phyloP scores from a whole-genome alignment of 2,888 invertebrate genomes.

The Agapetus fuscipes region DNA sequence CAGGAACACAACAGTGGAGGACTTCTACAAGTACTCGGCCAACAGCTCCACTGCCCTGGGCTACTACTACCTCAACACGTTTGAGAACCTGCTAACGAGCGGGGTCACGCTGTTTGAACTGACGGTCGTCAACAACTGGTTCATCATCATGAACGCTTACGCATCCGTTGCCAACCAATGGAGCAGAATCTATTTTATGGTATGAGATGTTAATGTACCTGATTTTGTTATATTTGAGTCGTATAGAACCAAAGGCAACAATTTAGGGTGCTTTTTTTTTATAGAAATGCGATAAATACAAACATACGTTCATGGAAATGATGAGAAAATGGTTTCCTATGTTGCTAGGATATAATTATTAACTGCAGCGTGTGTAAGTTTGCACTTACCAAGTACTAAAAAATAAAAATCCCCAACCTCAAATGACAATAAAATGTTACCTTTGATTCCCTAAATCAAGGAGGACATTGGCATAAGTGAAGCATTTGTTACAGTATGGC shows the following conservation, averaged over 20 bases:
- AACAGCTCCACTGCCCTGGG: slow-evolving; percentile 61
- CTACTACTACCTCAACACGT: slow-evolving; percentile 83
- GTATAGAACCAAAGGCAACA: too few relatives aligned
- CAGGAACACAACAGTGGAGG: slow-evolving; percentile 77
- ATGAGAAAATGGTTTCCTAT: too few relatives aligned
- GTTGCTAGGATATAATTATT: too few relatives aligned
- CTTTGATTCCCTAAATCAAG: too few relatives aligned
- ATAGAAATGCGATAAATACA: not conserved
- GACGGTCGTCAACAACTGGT: slow-evolving; percentile 90
- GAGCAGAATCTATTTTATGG: slow-evolving; percentile 78
- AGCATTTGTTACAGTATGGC: too few relatives aligned
- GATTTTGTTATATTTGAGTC: too few relatives aligned
- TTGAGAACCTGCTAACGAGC: slow-evolving; percentile 66
- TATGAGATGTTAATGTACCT: too few relatives aligned
- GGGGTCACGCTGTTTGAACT: slow-evolving; percentile 80
- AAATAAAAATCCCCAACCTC: too few relatives aligned
- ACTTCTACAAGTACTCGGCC: slow-evolving; percentile 63
- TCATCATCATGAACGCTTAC: slow-evolving; percentile 83
- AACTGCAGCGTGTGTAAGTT: too few relatives aligned
- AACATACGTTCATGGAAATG: not conserved
- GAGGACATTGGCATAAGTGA: too few relatives aligned
- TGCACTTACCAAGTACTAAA: too few relatives aligned
- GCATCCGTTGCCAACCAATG: slow-evolving; percentile 60
- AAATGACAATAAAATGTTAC: too few relatives aligned
- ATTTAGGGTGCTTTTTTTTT: not conserved